Evolutionary conservation across 2,113 vertebrate genomes (phyloP).

Genomic region (Sakesphorus luctuosus): DNA sequence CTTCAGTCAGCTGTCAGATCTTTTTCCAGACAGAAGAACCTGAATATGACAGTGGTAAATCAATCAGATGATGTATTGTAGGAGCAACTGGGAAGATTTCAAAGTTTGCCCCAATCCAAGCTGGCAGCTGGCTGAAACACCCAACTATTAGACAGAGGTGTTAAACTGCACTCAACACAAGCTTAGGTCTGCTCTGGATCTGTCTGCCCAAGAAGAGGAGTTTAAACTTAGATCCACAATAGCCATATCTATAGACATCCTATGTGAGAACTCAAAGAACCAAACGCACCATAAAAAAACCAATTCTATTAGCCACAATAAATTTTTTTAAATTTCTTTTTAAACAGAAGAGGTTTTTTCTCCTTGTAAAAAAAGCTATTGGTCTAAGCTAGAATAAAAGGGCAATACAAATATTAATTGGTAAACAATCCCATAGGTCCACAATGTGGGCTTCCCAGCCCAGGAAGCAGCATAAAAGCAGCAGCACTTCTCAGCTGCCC

Average conservation of each 20-base stretch:
- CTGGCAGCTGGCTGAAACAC: background rate
- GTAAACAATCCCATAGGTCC: background rate
- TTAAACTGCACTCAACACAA: background rate
- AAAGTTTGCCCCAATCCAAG: background rate
- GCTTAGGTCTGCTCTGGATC: background rate
- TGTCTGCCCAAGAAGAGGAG: background rate
- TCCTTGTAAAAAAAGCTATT: background rate
- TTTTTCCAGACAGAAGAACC: conserved; percentile 31
- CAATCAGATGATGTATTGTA: background rate
- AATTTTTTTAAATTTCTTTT: background rate
- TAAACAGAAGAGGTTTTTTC: background rate
- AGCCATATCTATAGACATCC: background rate
- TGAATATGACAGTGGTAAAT: background rate
- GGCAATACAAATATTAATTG: background rate
- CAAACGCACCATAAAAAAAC: background rate
- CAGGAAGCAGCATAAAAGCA: background rate
- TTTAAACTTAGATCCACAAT: background rate
- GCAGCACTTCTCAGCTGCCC: conserved; percentile 15
- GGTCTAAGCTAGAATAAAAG: background rate
- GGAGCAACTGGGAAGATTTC: background rate
- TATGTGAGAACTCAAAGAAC: background rate
- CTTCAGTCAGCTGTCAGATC: conserved; percentile 20
- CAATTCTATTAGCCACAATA: background rate
- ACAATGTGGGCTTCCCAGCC: background rate
- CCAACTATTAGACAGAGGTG: background rate